These are phyloP conservation scores for Stenichneumon culpator DNA, from an alignment of 2,888 invertebrate species.

Conservation along the genomic window DNA sequence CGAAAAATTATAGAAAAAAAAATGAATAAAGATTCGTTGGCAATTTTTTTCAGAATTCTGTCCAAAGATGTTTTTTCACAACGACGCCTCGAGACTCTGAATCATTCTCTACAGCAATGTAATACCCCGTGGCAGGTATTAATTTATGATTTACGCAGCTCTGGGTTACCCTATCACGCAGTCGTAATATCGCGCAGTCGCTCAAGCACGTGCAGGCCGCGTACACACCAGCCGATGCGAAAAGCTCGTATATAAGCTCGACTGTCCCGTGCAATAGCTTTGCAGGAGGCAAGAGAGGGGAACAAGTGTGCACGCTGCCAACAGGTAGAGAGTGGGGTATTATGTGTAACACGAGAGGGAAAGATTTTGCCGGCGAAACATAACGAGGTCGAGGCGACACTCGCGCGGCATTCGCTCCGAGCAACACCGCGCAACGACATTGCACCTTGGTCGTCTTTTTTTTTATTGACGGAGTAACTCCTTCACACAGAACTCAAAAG, in stretches of 20 bases:
- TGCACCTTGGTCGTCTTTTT: slow-evolving; percentile 12
- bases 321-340: slow-evolving; percentile 28
- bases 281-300: slow-evolving; percentile 15
- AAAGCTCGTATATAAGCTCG: slow-evolving; percentile 48
- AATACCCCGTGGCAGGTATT: slow-evolving; percentile 39
- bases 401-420: not conserved
- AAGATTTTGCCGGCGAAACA: slow-evolving; percentile 45
- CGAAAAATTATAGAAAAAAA: too few species aligned
- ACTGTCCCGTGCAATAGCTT: slow-evolving; percentile 45
- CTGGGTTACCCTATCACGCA: slow-evolving; percentile 40
- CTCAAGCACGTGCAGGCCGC: slow-evolving; percentile 41
- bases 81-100: not conserved
- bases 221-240: too few species aligned
- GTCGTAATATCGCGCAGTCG: slow-evolving; percentile 49
- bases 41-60: too few species aligned
- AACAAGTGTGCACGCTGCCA: slow-evolving; percentile 3
- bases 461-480: too few species aligned
- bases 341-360: slow-evolving; percentile 56
- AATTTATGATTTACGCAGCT: slow-evolving; percentile 62
- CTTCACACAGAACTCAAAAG: too few species aligned
- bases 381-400: slow-evolving; percentile 61
- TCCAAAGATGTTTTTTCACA: not conserved
- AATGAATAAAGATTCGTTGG: too few species aligned
- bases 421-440: slow-evolving; percentile 17
- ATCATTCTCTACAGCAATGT: not conserved